These are phyloP conservation scores for Bufo gargarizans DNA, from an alignment of 2,113 vertebrate genomes.

Conservation along the genomic window DNA sequence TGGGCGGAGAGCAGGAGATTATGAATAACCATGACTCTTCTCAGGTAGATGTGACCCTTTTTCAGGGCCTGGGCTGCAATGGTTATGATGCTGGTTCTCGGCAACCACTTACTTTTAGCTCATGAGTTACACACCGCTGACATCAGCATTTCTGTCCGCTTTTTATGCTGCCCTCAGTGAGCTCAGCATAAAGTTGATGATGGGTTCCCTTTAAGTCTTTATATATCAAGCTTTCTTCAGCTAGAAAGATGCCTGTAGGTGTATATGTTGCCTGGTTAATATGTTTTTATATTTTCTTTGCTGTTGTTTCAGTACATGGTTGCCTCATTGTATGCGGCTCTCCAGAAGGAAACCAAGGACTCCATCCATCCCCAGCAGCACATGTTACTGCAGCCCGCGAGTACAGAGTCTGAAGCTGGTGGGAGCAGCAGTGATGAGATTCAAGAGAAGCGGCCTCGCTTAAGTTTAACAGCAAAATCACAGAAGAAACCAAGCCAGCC, in stretches of 20 bases:
- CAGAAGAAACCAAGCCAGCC: constrained; percentile 58
- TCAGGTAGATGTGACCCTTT: too few species aligned
- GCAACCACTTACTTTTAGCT: too few species aligned
- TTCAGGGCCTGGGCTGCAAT: too few species aligned
- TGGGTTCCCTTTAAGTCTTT: too few species aligned
- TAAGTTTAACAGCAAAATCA: constrained; percentile 67
- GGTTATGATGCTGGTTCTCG: too few species aligned
- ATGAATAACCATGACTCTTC: too few species aligned
- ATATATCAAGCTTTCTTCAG: background rate
- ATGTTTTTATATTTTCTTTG: background rate
- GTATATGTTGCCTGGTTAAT: background rate
- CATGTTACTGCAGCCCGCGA: constrained; percentile 60
- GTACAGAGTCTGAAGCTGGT: constrained; percentile 62
- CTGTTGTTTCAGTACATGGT: constrained; percentile 78
- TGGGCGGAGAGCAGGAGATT: too few species aligned
- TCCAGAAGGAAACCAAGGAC: constrained; percentile 77
- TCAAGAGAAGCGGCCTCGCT: constrained; percentile 74
- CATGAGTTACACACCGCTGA: too few species aligned
- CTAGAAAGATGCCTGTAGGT: too few species aligned
- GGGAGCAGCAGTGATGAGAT: constrained; percentile 68
- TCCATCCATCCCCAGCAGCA: constrained; percentile 66
- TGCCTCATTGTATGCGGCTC: constrained; percentile 79
- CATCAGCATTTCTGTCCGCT: too few species aligned
- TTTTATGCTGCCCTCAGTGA: too few species aligned
- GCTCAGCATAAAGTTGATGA: too few species aligned